phyloP scores from a whole-genome alignment of 2,888 invertebrate genomes.

The Tinea pellionella region DNA sequence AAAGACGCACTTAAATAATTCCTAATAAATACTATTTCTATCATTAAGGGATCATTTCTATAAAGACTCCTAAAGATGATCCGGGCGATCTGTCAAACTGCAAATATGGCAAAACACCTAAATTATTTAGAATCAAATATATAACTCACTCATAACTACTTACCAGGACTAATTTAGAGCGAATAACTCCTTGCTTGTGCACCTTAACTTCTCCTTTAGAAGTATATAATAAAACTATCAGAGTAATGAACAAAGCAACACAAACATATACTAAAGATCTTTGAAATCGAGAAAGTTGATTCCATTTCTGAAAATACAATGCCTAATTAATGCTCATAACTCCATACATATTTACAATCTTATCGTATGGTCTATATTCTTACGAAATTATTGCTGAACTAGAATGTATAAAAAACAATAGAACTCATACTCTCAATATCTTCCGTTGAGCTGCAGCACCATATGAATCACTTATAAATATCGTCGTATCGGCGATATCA shows the following conservation, averaged over 20 bases:
- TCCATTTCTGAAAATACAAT: slow-evolving; percentile 79
- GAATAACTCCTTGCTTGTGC: slow-evolving; percentile 22
- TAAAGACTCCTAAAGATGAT: no score
- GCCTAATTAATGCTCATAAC: neutral
- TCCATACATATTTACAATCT: neutral
- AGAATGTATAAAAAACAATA: neutral
- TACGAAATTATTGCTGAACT: no score
- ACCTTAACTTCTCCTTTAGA: slow-evolving; percentile 31
- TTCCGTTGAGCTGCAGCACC: neutral
- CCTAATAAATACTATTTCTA: no score
- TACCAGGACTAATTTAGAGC: slow-evolving; percentile 32
- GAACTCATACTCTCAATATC: neutral
- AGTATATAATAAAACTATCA: slow-evolving; percentile 71
- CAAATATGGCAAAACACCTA: no score
- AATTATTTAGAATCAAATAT: no score
- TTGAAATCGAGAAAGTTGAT: slow-evolving; percentile 85
- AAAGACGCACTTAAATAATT: no score
- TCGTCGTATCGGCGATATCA: neutral
- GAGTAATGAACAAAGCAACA: slow-evolving; percentile 65
- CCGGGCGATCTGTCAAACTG: no score
- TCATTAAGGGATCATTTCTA: no score
- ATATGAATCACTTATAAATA: neutral
- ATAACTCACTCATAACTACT: slow-evolving; percentile 19
- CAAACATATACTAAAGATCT: slow-evolving; percentile 79
- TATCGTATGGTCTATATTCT: no score